A percentile compares a stretch with the other conserved stretches of the same genome.
phyloP scores from a whole-genome alignment of 2,113 vertebrate genomes.

The Saguinus imperator region DNA sequence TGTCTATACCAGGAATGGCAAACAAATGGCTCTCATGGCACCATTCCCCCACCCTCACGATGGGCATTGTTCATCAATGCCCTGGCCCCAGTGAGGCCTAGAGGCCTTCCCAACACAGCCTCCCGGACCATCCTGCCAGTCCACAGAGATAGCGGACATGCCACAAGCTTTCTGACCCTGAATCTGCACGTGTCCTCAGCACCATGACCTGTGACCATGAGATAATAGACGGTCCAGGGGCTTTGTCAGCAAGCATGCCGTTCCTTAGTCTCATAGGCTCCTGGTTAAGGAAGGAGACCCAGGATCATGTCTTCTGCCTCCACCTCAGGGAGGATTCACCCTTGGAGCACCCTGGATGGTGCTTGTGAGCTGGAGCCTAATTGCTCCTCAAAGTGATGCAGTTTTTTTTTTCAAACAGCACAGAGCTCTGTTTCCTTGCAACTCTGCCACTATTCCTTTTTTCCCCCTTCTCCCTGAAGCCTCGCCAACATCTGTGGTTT shows the following conservation, averaged over 20 bases:
- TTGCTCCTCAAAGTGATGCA: background rate
- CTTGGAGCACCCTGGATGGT: background rate
- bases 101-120: background rate
- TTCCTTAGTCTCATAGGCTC: no score
- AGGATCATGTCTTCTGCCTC: background rate
- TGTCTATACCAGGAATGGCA: background rate
- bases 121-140: background rate
- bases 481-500: no score
- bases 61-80: background rate
- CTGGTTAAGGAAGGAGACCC: no score
- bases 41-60: no score
- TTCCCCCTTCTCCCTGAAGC: no score
- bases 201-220: no score
- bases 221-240: no score
- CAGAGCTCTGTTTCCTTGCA: background rate
- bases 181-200: no score
- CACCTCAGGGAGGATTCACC: background rate
- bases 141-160: fast-evolving
- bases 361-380: background rate
- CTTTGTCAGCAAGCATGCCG: no score
- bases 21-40: background rate
- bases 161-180: background rate
- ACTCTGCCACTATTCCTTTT: no score
- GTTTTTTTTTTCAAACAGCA: background rate
- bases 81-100: background rate